phyloP scores from a whole-genome alignment of 2,797 vertebrate species.

The Carcharodon carcharias region DNA sequence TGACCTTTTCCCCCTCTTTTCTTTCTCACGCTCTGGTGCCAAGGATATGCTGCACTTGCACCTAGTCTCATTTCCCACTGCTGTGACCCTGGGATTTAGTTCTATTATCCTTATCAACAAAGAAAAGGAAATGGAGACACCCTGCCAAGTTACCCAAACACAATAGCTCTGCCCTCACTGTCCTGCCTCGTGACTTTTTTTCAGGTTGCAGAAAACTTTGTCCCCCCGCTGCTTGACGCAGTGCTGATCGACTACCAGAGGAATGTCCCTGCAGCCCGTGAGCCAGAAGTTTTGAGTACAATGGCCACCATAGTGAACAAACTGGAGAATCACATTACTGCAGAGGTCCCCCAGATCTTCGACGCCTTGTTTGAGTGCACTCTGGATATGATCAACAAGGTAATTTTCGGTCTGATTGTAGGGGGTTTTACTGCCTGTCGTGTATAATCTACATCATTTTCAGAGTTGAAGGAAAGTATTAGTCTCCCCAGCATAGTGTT shows the following conservation, averaged over 20 bases:
- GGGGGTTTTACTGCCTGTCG: not conserved
- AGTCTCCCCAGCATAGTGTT: not conserved
- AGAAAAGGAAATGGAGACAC: not conserved
- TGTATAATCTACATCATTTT: not conserved
- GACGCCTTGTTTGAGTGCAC: slow-evolving; percentile 97
- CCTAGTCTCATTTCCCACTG: not conserved
- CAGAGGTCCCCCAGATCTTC: slow-evolving; percentile 96
- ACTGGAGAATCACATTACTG: slow-evolving; percentile 87
- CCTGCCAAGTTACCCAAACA: not conserved
- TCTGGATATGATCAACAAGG: slow-evolving; percentile 98
- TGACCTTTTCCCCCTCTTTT: not conserved
- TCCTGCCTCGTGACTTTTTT: not conserved
- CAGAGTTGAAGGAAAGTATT: not conserved
- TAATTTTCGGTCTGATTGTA: slow-evolving; percentile 45
- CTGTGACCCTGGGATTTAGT: not conserved
- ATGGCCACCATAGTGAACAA: slow-evolving; percentile 98
- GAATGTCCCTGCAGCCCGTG: slow-evolving; percentile 90
- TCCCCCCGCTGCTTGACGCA: slow-evolving; percentile 85
- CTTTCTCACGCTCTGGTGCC: not conserved
- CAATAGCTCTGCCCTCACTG: not conserved
- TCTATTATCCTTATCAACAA: not conserved
- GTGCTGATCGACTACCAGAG: slow-evolving; percentile 97
- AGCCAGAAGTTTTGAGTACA: slow-evolving; percentile 95
- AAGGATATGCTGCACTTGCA: not conserved
- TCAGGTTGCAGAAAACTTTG: slow-evolving; percentile 93